Conservation (phyloP, 2,888 invertebrate species). For the Myopa testacea region DNA sequence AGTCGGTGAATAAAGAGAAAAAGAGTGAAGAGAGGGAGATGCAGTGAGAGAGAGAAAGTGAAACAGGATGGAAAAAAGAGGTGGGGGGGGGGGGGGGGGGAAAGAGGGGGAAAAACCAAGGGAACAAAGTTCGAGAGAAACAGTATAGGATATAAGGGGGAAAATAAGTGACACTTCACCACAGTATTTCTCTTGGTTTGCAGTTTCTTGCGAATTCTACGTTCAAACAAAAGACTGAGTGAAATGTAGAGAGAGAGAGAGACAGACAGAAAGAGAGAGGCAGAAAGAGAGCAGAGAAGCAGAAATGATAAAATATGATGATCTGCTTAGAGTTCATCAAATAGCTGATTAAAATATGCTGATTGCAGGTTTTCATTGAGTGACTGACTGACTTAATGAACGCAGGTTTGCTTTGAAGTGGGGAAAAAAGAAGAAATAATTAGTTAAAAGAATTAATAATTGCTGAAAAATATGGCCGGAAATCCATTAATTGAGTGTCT, state of each 20-base stretch:
- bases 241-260: background rate
- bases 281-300: background rate
- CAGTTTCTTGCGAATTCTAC: background rate
- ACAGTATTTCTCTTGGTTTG: background rate
- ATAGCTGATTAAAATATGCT: too few relatives aligned
- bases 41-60: background rate
- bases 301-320: background rate
- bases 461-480: too few relatives aligned
- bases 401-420: too few relatives aligned
- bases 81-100: too few relatives aligned
- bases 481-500: too few relatives aligned
- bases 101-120: background rate
- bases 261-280: too few relatives aligned
- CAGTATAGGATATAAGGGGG: background rate
- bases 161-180: background rate
- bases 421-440: too few relatives aligned
- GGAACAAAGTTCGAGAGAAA: background rate
- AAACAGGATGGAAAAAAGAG: background rate
- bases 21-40: background rate
- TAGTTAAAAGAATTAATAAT: too few relatives aligned
- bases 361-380: too few relatives aligned
- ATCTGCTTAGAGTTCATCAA: too few relatives aligned
- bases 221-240: background rate
- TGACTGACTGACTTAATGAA: too few relatives aligned
- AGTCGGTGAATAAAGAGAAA: too few relatives aligned